A percentile compares a stretch with the other conserved stretches of the same genome.
phyloP scores from a whole-genome alignment of 2,888 invertebrate species.

The Reticulitermes lucifugus region DNA sequence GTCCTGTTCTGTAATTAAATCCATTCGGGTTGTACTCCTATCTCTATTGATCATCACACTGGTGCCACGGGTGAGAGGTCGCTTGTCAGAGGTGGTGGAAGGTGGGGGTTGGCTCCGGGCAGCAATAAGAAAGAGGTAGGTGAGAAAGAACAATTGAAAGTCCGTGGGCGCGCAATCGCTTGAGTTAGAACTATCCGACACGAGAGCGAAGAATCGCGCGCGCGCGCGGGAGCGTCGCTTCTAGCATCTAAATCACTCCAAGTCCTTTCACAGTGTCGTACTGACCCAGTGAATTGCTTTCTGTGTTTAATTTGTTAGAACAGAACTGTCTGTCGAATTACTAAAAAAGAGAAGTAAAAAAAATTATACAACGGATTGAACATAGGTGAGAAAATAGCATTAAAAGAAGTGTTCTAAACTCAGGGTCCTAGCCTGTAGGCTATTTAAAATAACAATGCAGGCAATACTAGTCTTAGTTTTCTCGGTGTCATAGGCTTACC shows the following conservation, averaged over 20 bases:
- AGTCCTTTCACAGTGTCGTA: background rate
- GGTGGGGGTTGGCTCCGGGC: constrained; percentile 13
- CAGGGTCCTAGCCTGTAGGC: too few relatives aligned
- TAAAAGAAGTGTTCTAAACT: too few relatives aligned
- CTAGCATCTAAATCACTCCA: constrained; percentile 7
- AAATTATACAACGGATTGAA: too few relatives aligned
- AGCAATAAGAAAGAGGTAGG: constrained; percentile 26
- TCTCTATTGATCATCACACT: constrained; percentile 39
- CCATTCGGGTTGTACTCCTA: constrained; percentile 32
- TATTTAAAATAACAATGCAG: too few relatives aligned
- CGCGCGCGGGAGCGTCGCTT: background rate
- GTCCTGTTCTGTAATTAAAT: constrained; percentile 44
- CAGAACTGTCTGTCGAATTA: too few relatives aligned
- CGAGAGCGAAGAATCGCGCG: background rate
- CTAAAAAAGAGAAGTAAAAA: too few relatives aligned
- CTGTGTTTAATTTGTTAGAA: too few relatives aligned
- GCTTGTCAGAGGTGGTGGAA: background rate
- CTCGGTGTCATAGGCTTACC: too few relatives aligned
- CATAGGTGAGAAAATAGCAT: too few relatives aligned
- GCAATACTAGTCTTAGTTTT: too few relatives aligned
- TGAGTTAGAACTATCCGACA: constrained; percentile 25
- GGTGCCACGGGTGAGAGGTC: background rate
- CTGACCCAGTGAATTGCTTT: background rate
- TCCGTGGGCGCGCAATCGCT: constrained; percentile 15
- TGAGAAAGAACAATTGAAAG: constrained; percentile 43